Base-by-base conservation (phyloP, 1,140 invertebrate species). In the Diabrotica undecimpunctata region DNA sequence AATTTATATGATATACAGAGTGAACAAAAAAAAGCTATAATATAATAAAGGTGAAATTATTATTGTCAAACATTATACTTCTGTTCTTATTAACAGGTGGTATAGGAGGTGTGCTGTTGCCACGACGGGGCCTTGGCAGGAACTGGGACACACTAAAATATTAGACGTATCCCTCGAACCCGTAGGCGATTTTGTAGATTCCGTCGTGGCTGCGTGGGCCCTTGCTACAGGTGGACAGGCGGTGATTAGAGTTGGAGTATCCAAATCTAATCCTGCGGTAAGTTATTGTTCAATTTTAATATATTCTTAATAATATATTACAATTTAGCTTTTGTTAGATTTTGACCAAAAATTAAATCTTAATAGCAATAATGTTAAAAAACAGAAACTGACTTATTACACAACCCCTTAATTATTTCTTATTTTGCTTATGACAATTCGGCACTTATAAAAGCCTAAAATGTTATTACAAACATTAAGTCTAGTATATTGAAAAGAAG, bases 111-210 rank as follows among this genome's bases (percentile, higher is more conserved):
- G 92, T 74, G 89, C 90, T 64, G 81, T 95, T 6, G 85, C 83
- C 11, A 91, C 89, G n/a, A 87, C 86, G 71, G 94, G 94, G 0
- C 95, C 95, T 0, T 97, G 94, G 94, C 82, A 88, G 66, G 87
- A 92, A 74, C 80, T 94, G 35, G 93, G 92, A 46, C 90, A 91
- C 70, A 92, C 92, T 1, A 91, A 90, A 78, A 81, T 96, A 36
- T 75, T 92, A 2, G 91, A 94, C 79, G 83, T 95, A 41, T 91
- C 92, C 2, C 76, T 94, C 75, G 88, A 90, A 79, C 64, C 74
- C 6, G 69, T 75, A 6, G 68, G 65, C 46, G 74, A 77, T 36
- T 68, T 67, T 66, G 46, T 66, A 5, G 72, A 75, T 64, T 77
- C 78, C 38, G 72, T 75, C 5, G 80, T 84, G 69, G 78, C 77